These are phyloP conservation scores for Archegozetes longisetosus DNA, from an alignment of 1,140 invertebrate genomes.

Conservation along the genomic window DNA sequence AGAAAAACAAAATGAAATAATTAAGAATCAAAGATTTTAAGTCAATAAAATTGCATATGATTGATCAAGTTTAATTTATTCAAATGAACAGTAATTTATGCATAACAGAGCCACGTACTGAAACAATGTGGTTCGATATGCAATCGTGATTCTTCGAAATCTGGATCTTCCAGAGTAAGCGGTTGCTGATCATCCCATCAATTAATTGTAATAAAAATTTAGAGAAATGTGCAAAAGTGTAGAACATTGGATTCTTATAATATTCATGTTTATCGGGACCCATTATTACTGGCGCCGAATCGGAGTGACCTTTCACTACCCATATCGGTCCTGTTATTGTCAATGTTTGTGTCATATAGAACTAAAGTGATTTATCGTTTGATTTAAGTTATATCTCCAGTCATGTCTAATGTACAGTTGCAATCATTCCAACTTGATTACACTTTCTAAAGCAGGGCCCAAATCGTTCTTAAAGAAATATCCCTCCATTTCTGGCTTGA, in stretches of 20 bases:
- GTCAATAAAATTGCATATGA: no score
- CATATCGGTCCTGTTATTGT: constrained; percentile 54
- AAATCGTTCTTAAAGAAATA: constrained; percentile 13
- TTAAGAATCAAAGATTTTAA: no score
- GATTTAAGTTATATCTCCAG: no score
- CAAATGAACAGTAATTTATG: no score
- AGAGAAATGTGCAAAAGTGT: constrained; percentile 13
- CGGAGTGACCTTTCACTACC: constrained; percentile 26
- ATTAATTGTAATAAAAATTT: neutral
- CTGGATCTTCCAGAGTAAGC: neutral
- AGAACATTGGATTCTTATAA: constrained; percentile 33
- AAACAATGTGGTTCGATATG: neutral
- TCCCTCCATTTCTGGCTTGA: constrained; percentile 4
- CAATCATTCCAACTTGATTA: constrained; percentile 60
- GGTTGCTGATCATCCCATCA: neutral
- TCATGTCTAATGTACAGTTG: constrained; percentile 59
- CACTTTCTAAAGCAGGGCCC: constrained; percentile 3
- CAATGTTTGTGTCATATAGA: no score
- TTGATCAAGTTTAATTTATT: no score
- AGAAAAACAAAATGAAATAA: no score
- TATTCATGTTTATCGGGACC: constrained; percentile 28
- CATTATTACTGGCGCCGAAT: constrained; percentile 33
- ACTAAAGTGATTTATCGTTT: no score
- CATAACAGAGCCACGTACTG: neutral
- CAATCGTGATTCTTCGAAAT: neutral